Conservation (phyloP, 2,113 vertebrate species). For the Pollachius pollachius region DNA sequence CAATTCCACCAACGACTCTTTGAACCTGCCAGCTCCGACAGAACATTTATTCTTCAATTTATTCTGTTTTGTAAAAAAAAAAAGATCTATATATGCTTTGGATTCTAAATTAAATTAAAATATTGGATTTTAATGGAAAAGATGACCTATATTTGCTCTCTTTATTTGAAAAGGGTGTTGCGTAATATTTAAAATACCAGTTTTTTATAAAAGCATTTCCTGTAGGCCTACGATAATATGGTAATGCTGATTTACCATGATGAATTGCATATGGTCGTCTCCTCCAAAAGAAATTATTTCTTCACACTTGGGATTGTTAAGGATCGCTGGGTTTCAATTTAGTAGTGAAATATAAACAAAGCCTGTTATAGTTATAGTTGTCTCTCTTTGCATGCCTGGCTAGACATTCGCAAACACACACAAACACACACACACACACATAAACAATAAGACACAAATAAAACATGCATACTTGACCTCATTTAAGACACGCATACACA, state of each 20-base stretch:
- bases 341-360: slow-evolving; percentile 32
- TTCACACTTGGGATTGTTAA: slow-evolving; percentile 29
- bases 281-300: slow-evolving; percentile 34
- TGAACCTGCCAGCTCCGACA: too few relatives aligned
- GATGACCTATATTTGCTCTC: too few relatives aligned
- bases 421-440: slow-evolving; percentile 3
- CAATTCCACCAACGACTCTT: too few relatives aligned
- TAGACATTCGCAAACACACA: background rate
- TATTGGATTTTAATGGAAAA: background rate
- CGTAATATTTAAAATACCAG: background rate
- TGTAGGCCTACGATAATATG: slow-evolving; percentile 13
- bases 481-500: background rate
- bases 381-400: slow-evolving; percentile 12
- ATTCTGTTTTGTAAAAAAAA: too few relatives aligned
- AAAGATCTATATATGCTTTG: too few relatives aligned
- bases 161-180: slow-evolving; percentile 3
- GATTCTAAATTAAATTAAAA: too few relatives aligned
- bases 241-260: slow-evolving; percentile 26
- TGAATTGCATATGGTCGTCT: slow-evolving; percentile 23
- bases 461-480: background rate
- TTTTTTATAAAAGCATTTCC: slow-evolving; percentile 10
- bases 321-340: slow-evolving; percentile 41
- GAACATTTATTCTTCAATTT: too few relatives aligned
- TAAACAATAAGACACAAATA: background rate
- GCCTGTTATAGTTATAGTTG: slow-evolving; percentile 8